These are phyloP conservation scores for Elephas maximus DNA, from an alignment of 2,113 vertebrate species.

Conservation along the genomic window DNA sequence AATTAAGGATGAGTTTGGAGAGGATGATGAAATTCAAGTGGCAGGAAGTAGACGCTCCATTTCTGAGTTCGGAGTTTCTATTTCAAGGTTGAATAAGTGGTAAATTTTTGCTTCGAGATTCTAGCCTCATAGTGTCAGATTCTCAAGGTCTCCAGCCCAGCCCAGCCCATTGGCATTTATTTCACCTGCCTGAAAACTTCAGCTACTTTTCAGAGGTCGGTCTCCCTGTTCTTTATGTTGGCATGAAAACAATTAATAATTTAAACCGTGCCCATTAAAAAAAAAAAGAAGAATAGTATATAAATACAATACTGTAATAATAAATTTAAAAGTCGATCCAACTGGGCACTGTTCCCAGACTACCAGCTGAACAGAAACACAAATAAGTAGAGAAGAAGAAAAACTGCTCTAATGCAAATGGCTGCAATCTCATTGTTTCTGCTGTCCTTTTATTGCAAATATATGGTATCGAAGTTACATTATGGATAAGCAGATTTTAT, in stretches of 20 bases:
- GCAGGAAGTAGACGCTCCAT: constrained; percentile 73
- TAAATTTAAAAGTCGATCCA: constrained; percentile 80
- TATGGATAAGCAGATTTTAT: constrained; percentile 60
- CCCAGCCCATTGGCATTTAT: not conserved
- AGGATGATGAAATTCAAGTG: constrained; percentile 74
- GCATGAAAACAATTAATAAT: constrained; percentile 83
- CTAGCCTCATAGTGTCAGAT: constrained; percentile 49
- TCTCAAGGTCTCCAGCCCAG: constrained; percentile 18
- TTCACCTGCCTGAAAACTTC: constrained; percentile 47
- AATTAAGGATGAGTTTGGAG: not conserved
- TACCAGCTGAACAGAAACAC: constrained; percentile 75
- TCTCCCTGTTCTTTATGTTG: constrained; percentile 46
- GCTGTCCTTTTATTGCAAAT: constrained; percentile 47
- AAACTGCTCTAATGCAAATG: constrained; percentile 67
- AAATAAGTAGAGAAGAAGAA: constrained; percentile 73
- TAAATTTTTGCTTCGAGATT: constrained; percentile 69
- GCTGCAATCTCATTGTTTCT: constrained; percentile 47
- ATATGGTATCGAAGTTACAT: constrained; percentile 28
- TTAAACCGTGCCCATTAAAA: constrained; percentile 71
- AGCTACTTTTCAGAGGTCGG: constrained; percentile 18
- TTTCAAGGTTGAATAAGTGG: constrained; percentile 80
- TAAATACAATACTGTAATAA: constrained; percentile 79
- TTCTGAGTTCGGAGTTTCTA: constrained; percentile 80
- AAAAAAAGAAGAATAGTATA: constrained; percentile 71
- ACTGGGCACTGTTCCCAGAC: constrained; percentile 79